Percentiles rank a stretch among this genome's conserved stretches.
Evolutionary conservation across 23 tunicate genomes (phyloP).

Genomic region (Oikopleura albicans): DNA sequence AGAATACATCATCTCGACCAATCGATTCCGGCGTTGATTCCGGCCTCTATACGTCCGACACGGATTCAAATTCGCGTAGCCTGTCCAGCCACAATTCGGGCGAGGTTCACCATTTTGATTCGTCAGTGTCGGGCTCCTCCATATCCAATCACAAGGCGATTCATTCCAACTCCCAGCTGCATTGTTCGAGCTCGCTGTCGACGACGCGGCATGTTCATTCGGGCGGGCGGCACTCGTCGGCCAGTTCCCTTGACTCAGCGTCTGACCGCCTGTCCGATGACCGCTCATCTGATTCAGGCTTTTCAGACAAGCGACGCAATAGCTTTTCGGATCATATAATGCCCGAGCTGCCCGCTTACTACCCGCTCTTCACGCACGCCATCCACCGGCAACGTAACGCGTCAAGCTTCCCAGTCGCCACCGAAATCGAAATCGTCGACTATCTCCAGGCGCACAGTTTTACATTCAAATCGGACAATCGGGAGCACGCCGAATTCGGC

Average conservation of each 20-base stretch:
- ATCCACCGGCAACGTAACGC: background rate
- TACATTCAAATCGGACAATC: background rate
- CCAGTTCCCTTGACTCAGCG: background rate
- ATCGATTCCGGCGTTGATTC: conserved; percentile 18
- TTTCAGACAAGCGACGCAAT: background rate
- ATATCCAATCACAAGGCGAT: background rate
- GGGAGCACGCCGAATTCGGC: background rate
- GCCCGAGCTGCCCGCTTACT: background rate
- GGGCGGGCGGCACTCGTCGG: background rate
- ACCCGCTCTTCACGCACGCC: background rate
- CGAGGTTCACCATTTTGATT: background rate
- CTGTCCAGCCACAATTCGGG: background rate
- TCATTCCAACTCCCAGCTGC: background rate
- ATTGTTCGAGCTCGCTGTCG: background rate
- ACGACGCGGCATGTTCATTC: background rate
- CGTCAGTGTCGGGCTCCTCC: background rate
- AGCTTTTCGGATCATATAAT: background rate
- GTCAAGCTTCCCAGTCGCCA: background rate
- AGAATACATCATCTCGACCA: background rate
- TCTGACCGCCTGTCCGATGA: background rate
- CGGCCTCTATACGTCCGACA: conserved; percentile 8
- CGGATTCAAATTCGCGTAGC: conserved; percentile 1
- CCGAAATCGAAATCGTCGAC: background rate
- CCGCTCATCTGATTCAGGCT: background rate
- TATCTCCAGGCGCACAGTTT: background rate